These are phyloP conservation scores for Cygnus atratus DNA, from an alignment of 2,113 vertebrate genomes.

Conservation along the genomic window DNA sequence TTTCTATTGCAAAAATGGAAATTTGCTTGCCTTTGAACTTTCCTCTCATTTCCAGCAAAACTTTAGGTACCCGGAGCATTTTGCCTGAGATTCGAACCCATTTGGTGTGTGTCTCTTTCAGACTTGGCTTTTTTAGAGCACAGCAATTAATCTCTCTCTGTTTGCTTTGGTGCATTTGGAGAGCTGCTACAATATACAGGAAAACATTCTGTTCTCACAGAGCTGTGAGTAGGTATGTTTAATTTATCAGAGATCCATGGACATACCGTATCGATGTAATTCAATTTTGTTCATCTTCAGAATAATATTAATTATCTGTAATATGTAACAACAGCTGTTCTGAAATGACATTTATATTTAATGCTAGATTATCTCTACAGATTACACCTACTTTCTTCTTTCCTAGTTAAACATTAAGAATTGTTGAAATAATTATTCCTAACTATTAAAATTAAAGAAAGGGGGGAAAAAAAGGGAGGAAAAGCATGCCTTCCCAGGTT, in stretches of 20 bases:
- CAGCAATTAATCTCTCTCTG: not conserved
- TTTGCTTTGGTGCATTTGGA: not conserved
- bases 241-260: not conserved
- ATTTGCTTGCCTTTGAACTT: slow-evolving; percentile 4
- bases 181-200: not conserved
- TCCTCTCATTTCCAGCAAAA: not conserved
- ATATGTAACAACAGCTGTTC: not conserved
- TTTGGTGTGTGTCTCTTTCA: not conserved
- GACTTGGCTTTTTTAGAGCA: not conserved
- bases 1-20: slow-evolving; percentile 18
- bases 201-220: not conserved
- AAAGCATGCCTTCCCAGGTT: not conserved
- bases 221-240: not conserved
- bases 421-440: not conserved
- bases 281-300: not conserved
- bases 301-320: not conserved
- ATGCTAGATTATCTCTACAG: not conserved
- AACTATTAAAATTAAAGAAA: not conserved
- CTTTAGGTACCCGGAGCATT: not conserved
- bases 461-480: not conserved
- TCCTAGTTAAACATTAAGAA: not conserved
- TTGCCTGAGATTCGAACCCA: not conserved
- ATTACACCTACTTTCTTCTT: not conserved
- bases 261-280: not conserved
- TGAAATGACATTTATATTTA: not conserved